phyloP scores from a whole-genome alignment of 1,140 invertebrate species.

The Stegodyphus dumicola region DNA sequence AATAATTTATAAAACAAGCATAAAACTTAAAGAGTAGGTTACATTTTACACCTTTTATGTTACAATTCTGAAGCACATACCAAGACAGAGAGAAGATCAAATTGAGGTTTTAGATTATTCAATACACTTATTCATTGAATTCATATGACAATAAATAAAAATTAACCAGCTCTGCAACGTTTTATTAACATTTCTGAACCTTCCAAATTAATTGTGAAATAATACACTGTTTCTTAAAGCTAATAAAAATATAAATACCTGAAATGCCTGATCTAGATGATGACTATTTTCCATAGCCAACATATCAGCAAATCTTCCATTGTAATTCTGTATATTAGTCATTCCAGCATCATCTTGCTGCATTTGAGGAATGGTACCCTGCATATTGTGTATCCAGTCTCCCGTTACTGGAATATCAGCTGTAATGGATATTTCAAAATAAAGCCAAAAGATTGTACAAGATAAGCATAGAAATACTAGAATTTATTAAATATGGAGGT shows the following conservation, averaged over 20 bases:
- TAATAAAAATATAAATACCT: conserved; percentile 17
- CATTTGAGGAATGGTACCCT: conserved; percentile 25
- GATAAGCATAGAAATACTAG: not conserved
- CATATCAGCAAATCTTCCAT: conserved; percentile 43
- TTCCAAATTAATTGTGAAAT: not conserved
- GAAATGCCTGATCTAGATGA: conserved; percentile 40
- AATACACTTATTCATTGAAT: not conserved
- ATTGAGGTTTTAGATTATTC: not conserved
- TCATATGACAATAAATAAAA: not conserved
- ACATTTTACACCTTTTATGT: no score
- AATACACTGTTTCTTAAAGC: not conserved
- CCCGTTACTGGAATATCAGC: conserved; percentile 28
- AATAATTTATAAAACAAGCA: no score
- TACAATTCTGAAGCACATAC: no score
- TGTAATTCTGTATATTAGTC: conserved; percentile 32
- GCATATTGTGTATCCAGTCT: conserved; percentile 42
- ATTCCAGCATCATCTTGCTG: conserved; percentile 34
- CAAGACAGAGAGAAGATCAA: not conserved
- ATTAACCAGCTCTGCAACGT: not conserved
- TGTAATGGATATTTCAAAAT: not conserved
- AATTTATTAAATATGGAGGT: not conserved
- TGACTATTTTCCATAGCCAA: conserved; percentile 45
- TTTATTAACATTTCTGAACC: not conserved
- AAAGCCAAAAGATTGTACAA: not conserved
- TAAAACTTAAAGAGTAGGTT: no score